These are phyloP conservation scores for Clytia hemisphaerica DNA, from an alignment of 30 jellyfish, hydroid and myxozoan genomes.

Conservation along the genomic window DNA sequence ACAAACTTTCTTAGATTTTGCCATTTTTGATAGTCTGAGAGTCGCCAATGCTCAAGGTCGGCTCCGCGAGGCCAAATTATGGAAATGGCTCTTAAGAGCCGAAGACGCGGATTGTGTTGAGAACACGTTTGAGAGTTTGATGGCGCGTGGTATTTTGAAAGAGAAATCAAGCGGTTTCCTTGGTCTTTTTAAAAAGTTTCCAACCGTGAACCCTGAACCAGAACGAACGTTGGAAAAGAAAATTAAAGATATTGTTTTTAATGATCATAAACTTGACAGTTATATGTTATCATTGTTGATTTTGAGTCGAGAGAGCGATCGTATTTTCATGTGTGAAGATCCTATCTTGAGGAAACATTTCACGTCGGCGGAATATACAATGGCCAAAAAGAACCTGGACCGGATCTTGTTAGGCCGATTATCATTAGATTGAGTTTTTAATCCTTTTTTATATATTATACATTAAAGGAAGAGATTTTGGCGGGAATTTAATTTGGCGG, in stretches of 20 bases:
- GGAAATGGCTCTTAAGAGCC: conserved; percentile 84
- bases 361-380: conserved; percentile 52
- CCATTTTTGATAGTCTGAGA: conserved; percentile 70
- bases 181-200: conserved; percentile 87
- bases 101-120: conserved; percentile 92
- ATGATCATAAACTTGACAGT: conserved; percentile 57
- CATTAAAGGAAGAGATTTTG: too few species aligned
- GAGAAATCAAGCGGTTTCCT: conserved; percentile 79
- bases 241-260: conserved; percentile 60
- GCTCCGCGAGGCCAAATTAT: conserved; percentile 50
- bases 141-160: conserved; percentile 70
- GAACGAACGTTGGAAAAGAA: conserved; percentile 63
- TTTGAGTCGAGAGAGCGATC: conserved; percentile 86
- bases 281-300: conserved; percentile 76
- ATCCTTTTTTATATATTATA: too few species aligned
- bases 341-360: conserved; percentile 90
- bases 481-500: too few species aligned
- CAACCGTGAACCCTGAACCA: conserved; percentile 94
- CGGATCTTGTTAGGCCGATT: too few species aligned
- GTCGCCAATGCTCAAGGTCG: conserved; percentile 38
- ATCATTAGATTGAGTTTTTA: too few species aligned
- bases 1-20: conserved; percentile 63
- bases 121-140: conserved; percentile 56
- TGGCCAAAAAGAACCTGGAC: conserved; percentile 67
- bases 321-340: conserved; percentile 78